Percentiles rank a stretch among this genome's conserved stretches.
These are phyloP conservation scores for Tinea semifulvella DNA, from an alignment of 2,888 invertebrate species.

Conservation along the genomic window DNA sequence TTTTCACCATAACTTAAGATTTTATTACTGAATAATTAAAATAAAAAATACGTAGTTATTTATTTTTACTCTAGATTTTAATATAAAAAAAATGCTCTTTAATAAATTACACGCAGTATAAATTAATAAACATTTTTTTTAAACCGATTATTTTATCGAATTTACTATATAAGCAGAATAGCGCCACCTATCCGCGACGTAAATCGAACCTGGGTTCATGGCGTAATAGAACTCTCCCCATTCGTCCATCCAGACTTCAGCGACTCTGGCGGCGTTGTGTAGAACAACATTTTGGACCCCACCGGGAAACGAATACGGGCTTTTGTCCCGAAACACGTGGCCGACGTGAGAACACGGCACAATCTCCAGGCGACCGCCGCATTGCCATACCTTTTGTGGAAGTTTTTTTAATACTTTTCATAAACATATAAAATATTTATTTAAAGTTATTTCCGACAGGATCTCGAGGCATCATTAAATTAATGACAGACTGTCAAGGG, in stretches of 20 bases:
- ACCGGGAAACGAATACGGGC: constrained; percentile 99
- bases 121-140: no score
- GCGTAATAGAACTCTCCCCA: constrained; percentile 99
- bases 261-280: constrained; percentile 97
- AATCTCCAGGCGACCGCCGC: constrained; percentile 94
- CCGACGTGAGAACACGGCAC: constrained; percentile 96
- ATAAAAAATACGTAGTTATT: no score
- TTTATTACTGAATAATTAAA: no score
- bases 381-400: constrained; percentile 85
- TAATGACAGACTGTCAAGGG: no score
- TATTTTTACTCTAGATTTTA: no score
- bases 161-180: background rate
- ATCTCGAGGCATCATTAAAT: no score
- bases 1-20: no score
- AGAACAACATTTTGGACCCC: constrained; percentile 96
- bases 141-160: no score
- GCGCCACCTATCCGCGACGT: background rate
- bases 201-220: constrained; percentile 93
- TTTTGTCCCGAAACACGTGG: constrained; percentile 97
- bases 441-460: no score
- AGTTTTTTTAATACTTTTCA: constrained; percentile 16
- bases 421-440: no score
- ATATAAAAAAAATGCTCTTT: no score
- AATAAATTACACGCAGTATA: no score
- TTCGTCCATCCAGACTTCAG: constrained; percentile 99